Base-by-base conservation (phyloP, 2,797 vertebrate species). In the Jordanella pulchra region DNA sequence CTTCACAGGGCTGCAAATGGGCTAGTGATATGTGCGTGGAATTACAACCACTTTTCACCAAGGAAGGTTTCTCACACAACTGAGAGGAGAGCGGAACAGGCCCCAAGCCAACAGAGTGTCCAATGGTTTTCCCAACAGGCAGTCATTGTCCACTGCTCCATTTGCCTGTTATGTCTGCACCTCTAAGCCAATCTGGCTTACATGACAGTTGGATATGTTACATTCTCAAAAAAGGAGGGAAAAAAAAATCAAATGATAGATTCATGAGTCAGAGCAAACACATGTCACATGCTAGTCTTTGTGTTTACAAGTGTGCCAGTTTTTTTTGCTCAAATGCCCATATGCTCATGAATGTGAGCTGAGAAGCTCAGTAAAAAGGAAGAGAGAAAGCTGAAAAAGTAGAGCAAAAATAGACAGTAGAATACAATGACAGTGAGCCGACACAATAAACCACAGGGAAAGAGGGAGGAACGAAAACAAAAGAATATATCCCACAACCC, bases 31-130 rank as follows among this genome's bases (percentile, higher is more conserved):
- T 91, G 91, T 91, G 92, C 80, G 10, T 55, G 73, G 93, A 93
- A 94, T 94, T 88, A 92, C 90, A 95, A 94, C 84, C 76, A 86
- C 83, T 73, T 82, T 88, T 87, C 76, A 87, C 90, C 82, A 42
- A 83, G 85, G 88, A 88, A 80, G 81, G 88, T 77, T 87, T 84
- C 87, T 78, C 72, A 79, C 79, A 79, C 76, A 79, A 73, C 72
- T 54, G 53, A 76, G 71, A 71, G 56, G 82, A 84, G 77, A 86
- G 81, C 76, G 60, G 66, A 77, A 79, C 58, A 79, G 91, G 88
- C 84, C 75, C 64, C 1, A 30, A 86, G 91, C 91, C 92, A 93
- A 77, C 69, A 67, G 76, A 69, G 79, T 70, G 51, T 81, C 84
- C 82, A 82, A 51, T 75, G 82, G 81, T 89, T 88, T 86, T 84